A percentile compares a stretch with the other conserved stretches of the same genome.
Conservation (phyloP, 2,797 vertebrate genomes). For the Danio aesculapii region DNA sequence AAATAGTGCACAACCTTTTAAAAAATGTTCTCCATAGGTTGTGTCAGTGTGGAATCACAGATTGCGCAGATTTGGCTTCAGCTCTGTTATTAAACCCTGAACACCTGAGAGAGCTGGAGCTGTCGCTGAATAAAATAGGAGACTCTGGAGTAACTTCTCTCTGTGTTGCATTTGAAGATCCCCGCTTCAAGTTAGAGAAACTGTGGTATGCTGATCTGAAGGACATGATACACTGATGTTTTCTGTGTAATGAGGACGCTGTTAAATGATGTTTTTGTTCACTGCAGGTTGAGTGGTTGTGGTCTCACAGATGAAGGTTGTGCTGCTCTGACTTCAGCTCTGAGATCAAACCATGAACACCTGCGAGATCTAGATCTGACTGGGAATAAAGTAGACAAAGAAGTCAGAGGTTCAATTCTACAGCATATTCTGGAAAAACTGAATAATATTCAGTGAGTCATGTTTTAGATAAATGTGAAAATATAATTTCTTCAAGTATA, state of each 20-base stretch:
- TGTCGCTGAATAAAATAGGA: background rate
- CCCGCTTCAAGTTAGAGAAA: background rate
- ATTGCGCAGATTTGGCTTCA: background rate
- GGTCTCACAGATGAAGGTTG: background rate
- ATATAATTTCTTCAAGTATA: background rate
- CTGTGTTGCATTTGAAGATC: background rate
- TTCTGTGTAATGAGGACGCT: too few relatives aligned
- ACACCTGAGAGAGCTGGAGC: background rate
- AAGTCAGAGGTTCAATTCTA: background rate
- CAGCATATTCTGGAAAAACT: background rate
- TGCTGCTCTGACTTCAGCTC: background rate
- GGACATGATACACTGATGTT: background rate
- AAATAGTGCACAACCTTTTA: too few relatives aligned
- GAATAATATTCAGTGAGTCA: background rate
- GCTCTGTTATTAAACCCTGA: background rate
- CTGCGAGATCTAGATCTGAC: background rate
- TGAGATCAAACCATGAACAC: slow-evolving; percentile 7
- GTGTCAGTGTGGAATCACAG: background rate
- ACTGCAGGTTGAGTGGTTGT: background rate
- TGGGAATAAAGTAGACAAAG: background rate
- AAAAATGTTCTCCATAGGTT: background rate
- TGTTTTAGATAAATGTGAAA: background rate
- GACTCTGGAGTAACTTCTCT: background rate
- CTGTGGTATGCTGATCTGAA: background rate
- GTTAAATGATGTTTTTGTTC: background rate